These are phyloP conservation scores for Eumaeus atala DNA, from an alignment of 1,140 invertebrate genomes.

Conservation along the genomic window DNA sequence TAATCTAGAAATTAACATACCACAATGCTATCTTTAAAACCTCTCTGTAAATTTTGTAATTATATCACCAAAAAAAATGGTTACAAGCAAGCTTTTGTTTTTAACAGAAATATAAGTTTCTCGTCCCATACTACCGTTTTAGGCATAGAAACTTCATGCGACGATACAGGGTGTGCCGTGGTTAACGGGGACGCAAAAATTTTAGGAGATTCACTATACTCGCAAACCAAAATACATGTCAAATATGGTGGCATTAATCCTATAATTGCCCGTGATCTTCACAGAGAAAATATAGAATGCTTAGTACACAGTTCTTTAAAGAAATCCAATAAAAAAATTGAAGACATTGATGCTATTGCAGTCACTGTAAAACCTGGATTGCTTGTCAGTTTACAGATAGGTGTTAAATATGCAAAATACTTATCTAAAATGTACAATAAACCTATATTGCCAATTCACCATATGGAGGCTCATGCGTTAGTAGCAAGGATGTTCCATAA, in stretches of 20 bases:
- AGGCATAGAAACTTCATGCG: conserved; percentile 99
- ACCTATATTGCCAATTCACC: conserved; percentile 96
- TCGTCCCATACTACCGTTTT: conserved; percentile 72
- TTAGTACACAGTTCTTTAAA: conserved; percentile 82
- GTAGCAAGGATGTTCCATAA: conserved; percentile 81
- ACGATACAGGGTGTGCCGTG: conserved; percentile 95
- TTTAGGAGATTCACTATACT: conserved; percentile 85
- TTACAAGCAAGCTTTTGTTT: neutral
- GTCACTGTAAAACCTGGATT: conserved; percentile 93
- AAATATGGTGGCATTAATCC: conserved; percentile 95
- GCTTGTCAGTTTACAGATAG: conserved; percentile 85
- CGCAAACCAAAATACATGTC: conserved; percentile 84
- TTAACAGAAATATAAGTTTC: conserved; percentile 10
- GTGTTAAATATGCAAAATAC: conserved; percentile 88
- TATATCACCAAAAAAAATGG: no score
- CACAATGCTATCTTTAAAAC: no score
- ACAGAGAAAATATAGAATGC: conserved; percentile 84
- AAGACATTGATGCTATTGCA: conserved; percentile 92
- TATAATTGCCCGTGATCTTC: conserved; percentile 86
- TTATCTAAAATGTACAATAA: conserved; percentile 82
- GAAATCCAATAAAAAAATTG: conserved; percentile 78
- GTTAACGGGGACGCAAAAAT: conserved; percentile 83
- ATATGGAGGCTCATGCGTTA: conserved; percentile 99
- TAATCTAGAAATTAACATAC: no score
- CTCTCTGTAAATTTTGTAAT: no score